Conservation (phyloP, 2,113 vertebrate species). For the Mohoua ochrocephala region DNA sequence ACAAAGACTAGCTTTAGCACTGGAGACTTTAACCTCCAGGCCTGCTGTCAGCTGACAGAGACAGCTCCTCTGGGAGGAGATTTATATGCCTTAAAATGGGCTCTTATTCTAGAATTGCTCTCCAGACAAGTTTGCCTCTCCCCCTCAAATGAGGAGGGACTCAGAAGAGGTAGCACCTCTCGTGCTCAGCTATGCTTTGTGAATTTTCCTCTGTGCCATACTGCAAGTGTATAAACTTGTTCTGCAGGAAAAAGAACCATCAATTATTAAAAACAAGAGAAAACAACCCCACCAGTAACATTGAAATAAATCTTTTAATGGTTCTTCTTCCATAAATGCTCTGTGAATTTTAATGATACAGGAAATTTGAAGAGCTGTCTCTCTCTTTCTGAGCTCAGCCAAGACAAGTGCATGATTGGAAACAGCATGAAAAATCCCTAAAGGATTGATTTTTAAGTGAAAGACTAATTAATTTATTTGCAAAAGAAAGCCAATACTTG, state of each 20-base stretch:
- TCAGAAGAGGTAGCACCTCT: neutral
- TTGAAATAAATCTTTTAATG: neutral
- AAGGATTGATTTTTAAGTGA: neutral
- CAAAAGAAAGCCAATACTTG: neutral
- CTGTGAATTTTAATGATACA: neutral
- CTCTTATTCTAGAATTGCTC: neutral
- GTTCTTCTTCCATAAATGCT: neutral
- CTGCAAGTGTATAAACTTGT: neutral
- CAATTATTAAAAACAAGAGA: neutral
- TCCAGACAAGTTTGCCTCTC: neutral
- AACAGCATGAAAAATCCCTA: neutral
- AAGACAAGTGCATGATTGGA: neutral
- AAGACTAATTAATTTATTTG: neutral
- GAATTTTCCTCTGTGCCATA: neutral
- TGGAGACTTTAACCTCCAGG: neutral
- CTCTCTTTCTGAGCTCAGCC: neutral
- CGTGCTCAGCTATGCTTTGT: neutral
- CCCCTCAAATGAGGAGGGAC: neutral
- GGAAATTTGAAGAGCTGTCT: neutral
- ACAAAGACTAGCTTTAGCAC: neutral
- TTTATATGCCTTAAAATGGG: neutral
- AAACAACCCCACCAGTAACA: neutral
- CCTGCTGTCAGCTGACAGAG: neutral
- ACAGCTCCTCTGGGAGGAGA: neutral
- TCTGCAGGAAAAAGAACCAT: neutral